A percentile compares a stretch with the other conserved stretches of the same genome.
These are phyloP conservation scores for Mesorhabditis belari DNA, from an alignment of 2,888 invertebrate genomes.

Conservation along the genomic window DNA sequence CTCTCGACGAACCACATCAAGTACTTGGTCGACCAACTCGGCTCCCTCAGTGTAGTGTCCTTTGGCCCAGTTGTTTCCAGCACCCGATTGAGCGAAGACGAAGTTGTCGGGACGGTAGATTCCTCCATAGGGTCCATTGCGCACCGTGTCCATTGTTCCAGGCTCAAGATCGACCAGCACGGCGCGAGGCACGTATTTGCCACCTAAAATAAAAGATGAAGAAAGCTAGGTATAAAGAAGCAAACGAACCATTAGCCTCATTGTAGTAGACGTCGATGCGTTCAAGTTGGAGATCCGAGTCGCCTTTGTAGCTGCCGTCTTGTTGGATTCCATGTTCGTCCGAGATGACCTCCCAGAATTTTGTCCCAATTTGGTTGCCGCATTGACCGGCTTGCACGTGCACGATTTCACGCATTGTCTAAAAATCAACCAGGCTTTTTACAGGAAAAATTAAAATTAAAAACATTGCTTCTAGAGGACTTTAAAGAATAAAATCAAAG, in stretches of 20 bases:
- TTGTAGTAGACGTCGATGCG: too few species aligned
- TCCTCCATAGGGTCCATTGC: constrained; percentile 77
- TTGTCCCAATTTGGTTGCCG: constrained; percentile 77
- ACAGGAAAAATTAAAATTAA: too few species aligned
- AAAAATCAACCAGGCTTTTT: too few species aligned
- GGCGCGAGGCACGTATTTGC: too few species aligned
- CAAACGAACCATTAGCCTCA: constrained; percentile 9
- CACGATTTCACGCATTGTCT: constrained; percentile 96
- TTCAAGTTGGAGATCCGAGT: constrained; percentile 78
- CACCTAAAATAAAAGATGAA: constrained; percentile 75
- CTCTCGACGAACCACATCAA: constrained; percentile 66
- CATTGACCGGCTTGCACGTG: constrained; percentile 90
- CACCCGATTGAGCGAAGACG: too few species aligned
- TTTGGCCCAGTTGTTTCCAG: too few species aligned
- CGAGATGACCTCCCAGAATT: too few species aligned
- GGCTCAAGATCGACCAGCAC: constrained; percentile 87
- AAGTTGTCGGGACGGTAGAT: constrained; percentile 76
- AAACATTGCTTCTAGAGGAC: too few species aligned
- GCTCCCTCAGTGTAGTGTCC: constrained; percentile 80
- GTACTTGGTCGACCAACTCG: constrained; percentile 62
- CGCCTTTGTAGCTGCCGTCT: constrained; percentile 53
- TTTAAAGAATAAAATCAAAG: too few species aligned
- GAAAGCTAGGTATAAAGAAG: too few species aligned
- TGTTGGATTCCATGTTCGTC: constrained; percentile 33
- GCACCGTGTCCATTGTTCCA: constrained; percentile 91